A percentile compares a stretch with the other conserved stretches of the same genome.
These are phyloP conservation scores for Diuraphis noxia DNA, from an alignment of 1,140 invertebrate genomes.

Conservation along the genomic window DNA sequence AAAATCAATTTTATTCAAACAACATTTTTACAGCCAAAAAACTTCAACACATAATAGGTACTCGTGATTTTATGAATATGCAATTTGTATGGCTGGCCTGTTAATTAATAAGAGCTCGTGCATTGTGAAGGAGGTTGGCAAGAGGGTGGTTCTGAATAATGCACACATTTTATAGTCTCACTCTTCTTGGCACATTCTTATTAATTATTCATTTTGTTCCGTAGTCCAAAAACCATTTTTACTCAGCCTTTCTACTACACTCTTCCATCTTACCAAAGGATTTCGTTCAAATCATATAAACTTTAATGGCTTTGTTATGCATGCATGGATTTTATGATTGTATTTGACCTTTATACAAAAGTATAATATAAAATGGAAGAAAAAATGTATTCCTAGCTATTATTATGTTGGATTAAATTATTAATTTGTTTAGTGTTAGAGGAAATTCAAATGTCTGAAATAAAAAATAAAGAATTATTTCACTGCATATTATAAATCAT, in stretches of 20 bases:
- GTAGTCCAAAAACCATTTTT: slow-evolving; percentile 42
- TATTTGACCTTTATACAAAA: slow-evolving; percentile 25
- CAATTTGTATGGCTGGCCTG: not conserved
- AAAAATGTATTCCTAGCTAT: not conserved
- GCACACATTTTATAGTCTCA: slow-evolving; percentile 43
- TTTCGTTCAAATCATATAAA: slow-evolving; percentile 33
- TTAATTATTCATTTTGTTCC: slow-evolving; percentile 52
- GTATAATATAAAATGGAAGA: not conserved
- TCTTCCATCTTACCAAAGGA: not conserved
- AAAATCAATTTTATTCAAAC: not conserved
- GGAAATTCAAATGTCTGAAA: not conserved
- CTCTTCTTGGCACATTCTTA: slow-evolving; percentile 52
- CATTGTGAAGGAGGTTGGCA: slow-evolving; percentile 26
- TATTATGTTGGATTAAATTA: not conserved
- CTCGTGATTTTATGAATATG: slow-evolving; percentile 36
- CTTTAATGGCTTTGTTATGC: slow-evolving; percentile 38
- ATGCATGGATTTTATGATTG: slow-evolving; percentile 39
- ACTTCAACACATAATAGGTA: slow-evolving; percentile 24
- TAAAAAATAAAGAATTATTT: not conserved
- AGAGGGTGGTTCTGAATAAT: slow-evolving; percentile 28
- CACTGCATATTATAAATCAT: not conserved
- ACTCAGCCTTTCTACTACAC: not conserved
- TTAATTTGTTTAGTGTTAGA: not conserved
- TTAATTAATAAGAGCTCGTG: slow-evolving; percentile 49
- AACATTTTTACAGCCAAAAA: slow-evolving; percentile 7